Percentiles rank a stretch among this genome's conserved stretches.
Conservation (phyloP, 1,140 invertebrate species). For the Apis dorsata region DNA sequence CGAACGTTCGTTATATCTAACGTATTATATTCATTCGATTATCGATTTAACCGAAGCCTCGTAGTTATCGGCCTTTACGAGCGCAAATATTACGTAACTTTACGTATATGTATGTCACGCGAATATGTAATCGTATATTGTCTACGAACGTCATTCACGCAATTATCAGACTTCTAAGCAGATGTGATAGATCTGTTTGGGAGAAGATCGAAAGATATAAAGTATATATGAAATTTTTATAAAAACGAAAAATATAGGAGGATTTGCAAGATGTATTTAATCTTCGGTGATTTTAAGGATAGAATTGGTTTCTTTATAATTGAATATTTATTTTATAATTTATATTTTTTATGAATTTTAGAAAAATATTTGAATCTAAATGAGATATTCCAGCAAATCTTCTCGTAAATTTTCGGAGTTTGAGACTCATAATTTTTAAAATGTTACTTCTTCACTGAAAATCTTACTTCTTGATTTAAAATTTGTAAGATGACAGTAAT, state of each 20-base stretch:
- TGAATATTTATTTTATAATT: too few species aligned
- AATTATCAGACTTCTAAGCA: conserved; percentile 60
- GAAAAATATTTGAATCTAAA: too few species aligned
- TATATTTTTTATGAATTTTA: too few species aligned
- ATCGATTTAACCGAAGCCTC: conserved; percentile 60
- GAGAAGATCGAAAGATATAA: neutral
- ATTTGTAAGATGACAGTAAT: too few species aligned
- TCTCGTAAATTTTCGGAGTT: too few species aligned
- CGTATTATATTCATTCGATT: conserved; percentile 49
- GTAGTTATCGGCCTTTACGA: conserved; percentile 51
- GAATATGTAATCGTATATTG: conserved; percentile 16
- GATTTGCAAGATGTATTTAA: neutral
- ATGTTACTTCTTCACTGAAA: too few species aligned
- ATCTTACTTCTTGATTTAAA: too few species aligned
- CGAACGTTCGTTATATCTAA: too few species aligned
- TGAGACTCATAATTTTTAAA: too few species aligned
- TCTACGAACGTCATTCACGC: conserved; percentile 50
- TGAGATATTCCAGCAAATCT: too few species aligned
- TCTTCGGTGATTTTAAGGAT: too few species aligned
- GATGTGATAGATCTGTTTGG: conserved; percentile 32
- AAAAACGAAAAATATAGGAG: neutral
- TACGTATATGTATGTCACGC: neutral
- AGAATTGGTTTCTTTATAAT: too few species aligned
- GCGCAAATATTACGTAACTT: conserved; percentile 51
- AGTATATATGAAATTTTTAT: neutral